These are phyloP conservation scores for Ectemnius cavifrons DNA, from an alignment of 2,888 invertebrate genomes.

Conservation along the genomic window DNA sequence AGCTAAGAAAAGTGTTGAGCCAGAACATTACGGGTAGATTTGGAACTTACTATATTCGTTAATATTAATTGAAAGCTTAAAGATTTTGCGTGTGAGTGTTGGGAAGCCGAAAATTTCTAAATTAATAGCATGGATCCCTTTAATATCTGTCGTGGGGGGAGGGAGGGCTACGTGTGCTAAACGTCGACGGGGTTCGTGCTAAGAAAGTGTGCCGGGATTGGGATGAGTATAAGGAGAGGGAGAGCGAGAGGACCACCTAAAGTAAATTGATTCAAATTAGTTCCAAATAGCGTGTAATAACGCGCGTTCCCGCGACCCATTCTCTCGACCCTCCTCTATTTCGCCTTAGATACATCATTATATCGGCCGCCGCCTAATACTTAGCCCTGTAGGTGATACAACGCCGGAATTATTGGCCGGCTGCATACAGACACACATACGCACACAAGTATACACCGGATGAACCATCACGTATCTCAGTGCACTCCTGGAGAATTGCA, in stretches of 20 bases:
- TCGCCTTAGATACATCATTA: conserved; percentile 73
- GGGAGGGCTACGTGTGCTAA: conserved; percentile 2
- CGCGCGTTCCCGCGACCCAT: conserved; percentile 61
- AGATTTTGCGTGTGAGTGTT: not conserved
- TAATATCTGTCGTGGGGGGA: conserved; percentile 30
- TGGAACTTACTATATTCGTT: conserved; percentile 6
- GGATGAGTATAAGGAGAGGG: conserved; percentile 16
- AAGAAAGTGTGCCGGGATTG: conserved; percentile 54
- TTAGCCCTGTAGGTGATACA: conserved; percentile 76
- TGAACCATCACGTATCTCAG: conserved; percentile 66
- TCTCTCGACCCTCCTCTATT: conserved; percentile 61
- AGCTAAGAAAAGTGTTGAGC: too few relatives aligned
- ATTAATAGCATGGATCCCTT: conserved; percentile 41
- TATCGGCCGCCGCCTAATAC: conserved; percentile 76
- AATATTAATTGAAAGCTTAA: conserved; percentile 7
- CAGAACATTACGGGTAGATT: not conserved
- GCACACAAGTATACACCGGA: conserved; percentile 45
- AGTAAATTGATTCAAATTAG: conserved; percentile 77
- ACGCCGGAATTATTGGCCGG: conserved; percentile 71
- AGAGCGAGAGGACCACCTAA: conserved; percentile 59
- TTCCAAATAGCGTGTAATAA: conserved; percentile 76
- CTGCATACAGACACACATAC: not conserved
- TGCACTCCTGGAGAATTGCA: conserved; percentile 52
- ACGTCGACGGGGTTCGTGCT: conserved; percentile 34
- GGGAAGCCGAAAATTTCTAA: conserved; percentile 24